phyloP scores from a whole-genome alignment of 2,797 vertebrate species.

The Phoebastria nigripes region DNA sequence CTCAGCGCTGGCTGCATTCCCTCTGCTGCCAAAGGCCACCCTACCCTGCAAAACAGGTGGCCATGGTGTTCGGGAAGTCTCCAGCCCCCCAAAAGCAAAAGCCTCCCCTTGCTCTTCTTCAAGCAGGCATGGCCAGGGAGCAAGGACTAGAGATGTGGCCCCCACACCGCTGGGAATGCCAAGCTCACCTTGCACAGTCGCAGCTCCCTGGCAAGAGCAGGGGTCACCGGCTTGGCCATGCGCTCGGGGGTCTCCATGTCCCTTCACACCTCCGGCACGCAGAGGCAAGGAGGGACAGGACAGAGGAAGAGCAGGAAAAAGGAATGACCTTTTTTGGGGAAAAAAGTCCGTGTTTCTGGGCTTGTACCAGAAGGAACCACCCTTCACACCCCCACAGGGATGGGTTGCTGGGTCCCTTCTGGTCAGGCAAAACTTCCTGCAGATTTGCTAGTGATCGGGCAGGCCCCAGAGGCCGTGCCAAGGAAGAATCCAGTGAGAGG shows the following conservation, averaged over 20 bases:
- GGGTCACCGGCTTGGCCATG: neutral
- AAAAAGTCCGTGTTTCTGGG: neutral
- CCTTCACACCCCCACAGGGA: accelerated
- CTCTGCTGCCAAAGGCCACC: neutral
- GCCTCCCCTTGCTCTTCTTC: neutral
- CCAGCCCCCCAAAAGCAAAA: neutral
- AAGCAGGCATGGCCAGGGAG: neutral
- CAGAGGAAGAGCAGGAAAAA: neutral
- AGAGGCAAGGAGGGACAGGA: neutral
- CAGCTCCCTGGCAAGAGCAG: neutral
- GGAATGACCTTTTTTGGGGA: accelerated
- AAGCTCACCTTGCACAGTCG: neutral
- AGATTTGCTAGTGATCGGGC: neutral
- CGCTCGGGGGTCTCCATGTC: accelerated
- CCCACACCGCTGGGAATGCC: accelerated
- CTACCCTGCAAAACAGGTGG: neutral
- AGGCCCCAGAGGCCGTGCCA: neutral
- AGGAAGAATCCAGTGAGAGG: neutral
- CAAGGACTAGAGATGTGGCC: too few species aligned
- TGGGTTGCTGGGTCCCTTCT: neutral
- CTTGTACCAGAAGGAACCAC: neutral
- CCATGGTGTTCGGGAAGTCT: accelerated
- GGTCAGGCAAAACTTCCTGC: neutral
- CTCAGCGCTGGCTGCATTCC: accelerated
- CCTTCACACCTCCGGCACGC: neutral